phyloP scores from a whole-genome alignment of 2,113 vertebrate genomes.

The Nibea coibor region DNA sequence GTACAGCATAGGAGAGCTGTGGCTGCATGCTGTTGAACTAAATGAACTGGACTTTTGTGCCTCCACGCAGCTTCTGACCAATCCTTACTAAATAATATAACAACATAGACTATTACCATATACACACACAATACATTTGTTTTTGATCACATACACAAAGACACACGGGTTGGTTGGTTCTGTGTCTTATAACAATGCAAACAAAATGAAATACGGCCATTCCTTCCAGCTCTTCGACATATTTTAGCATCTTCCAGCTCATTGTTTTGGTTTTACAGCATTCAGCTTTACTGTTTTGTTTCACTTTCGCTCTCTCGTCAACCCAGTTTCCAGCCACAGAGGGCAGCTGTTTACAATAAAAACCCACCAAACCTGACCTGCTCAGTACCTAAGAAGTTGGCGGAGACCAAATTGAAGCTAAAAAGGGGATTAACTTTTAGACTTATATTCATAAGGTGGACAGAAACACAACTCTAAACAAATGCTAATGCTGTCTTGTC shows the following conservation, averaged over 20 bases:
- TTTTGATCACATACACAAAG: neutral
- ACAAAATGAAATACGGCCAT: neutral
- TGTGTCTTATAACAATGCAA: neutral
- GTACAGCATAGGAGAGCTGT: slow-evolving; percentile 3
- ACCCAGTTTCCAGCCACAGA: neutral
- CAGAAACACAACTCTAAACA: neutral
- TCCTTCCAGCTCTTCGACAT: no score
- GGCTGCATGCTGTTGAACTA: neutral
- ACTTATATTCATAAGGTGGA: neutral
- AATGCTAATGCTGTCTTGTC: neutral
- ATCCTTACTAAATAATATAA: no score
- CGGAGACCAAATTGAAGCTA: neutral
- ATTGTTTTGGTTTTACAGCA: no score
- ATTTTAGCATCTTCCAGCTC: no score
- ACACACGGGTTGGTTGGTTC: no score
- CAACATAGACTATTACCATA: neutral
- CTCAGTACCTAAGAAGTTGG: neutral
- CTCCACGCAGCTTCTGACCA: neutral
- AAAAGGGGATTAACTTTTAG: neutral
- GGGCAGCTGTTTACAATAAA: neutral
- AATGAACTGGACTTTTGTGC: neutral
- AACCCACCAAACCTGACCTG: neutral
- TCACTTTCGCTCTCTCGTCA: neutral
- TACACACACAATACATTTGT: neutral
- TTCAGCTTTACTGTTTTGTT: no score